phyloP scores from a whole-genome alignment of 30 jellyfish, hydroid and myxozoan species.

The Pseudorhiza aurosa region DNA sequence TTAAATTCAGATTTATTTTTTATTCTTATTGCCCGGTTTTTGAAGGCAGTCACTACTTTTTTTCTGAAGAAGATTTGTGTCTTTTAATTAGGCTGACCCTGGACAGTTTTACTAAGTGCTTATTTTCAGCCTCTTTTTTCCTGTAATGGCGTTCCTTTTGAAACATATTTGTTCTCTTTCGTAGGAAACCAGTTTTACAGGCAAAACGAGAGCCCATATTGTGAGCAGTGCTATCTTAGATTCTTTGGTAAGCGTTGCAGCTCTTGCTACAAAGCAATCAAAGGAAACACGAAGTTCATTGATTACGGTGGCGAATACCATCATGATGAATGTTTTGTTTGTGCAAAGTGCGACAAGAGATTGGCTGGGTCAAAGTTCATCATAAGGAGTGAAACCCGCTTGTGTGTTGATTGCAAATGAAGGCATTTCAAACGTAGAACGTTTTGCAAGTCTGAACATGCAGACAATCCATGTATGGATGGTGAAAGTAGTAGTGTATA shows the following conservation, averaged over 20 bases:
- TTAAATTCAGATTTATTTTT: too few species aligned
- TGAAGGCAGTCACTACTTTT: too few species aligned
- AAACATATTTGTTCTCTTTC: not conserved
- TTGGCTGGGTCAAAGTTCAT: conserved; percentile 92
- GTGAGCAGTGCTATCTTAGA: conserved; percentile 89
- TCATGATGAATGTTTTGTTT: conserved; percentile 92
- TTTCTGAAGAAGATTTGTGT: too few species aligned
- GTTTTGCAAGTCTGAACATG: not conserved
- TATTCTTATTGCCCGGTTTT: too few species aligned
- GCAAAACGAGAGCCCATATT: conserved; percentile 77
- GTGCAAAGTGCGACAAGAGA: conserved; percentile 69
- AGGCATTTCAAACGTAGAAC: not conserved
- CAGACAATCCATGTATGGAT: not conserved
- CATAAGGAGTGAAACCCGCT: conserved; percentile 78
- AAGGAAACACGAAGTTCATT: conserved; percentile 86
- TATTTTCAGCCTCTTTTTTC: too few species aligned
- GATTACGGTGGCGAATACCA: conserved; percentile 82
- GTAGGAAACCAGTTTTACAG: conserved; percentile 86
- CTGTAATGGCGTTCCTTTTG: not conserved
- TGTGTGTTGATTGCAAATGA: conserved; percentile 85
- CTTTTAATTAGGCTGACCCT: too few species aligned
- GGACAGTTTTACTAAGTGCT: too few species aligned
- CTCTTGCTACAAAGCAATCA: conserved; percentile 82
- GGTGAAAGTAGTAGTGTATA: not conserved
- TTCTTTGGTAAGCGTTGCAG: conserved; percentile 88